A percentile compares a stretch with the other conserved stretches of the same genome.
Evolutionary conservation across 2,113 vertebrate species (phyloP).

Genomic region (Heterotis niloticus): DNA sequence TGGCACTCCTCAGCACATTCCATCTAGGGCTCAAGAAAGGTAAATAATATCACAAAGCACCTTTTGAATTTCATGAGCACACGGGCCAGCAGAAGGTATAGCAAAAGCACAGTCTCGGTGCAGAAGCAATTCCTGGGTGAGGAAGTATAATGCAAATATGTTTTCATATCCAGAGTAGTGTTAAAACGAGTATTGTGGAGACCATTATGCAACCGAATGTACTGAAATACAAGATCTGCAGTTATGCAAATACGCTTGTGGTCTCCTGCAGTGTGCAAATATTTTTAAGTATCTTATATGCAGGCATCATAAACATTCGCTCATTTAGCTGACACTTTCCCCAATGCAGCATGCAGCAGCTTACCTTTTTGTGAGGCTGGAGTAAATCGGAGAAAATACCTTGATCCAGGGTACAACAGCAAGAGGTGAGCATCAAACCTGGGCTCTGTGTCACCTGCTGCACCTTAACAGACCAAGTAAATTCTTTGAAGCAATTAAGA

Average conservation of each 20-base stretch:
- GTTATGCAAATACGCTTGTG: not conserved
- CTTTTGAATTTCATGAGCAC: constrained; percentile 17
- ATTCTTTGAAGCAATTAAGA: not conserved
- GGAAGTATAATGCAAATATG: too few species aligned
- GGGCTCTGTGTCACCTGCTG: too few species aligned
- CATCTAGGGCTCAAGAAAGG: constrained; percentile 26
- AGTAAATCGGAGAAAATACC: too few species aligned
- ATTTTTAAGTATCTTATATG: not conserved
- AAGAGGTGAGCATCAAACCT: too few species aligned
- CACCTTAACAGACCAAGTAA: not conserved
- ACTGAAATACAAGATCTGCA: not conserved
- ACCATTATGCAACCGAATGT: not conserved
- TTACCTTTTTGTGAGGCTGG: too few species aligned
- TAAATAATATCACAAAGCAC: constrained; percentile 21
- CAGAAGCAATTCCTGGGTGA: not conserved
- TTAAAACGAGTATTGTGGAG: not conserved
- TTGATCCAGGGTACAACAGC: too few species aligned
- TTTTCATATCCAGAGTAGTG: not conserved
- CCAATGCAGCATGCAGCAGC: too few species aligned
- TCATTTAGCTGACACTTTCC: too few species aligned
- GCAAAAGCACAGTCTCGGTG: not conserved
- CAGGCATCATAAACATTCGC: too few species aligned
- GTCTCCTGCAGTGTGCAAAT: not conserved
- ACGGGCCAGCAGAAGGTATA: not conserved
- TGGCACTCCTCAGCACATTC: not conserved